phyloP scores from a whole-genome alignment of 2,888 invertebrate genomes.

The Allolobophora icterica region DNA sequence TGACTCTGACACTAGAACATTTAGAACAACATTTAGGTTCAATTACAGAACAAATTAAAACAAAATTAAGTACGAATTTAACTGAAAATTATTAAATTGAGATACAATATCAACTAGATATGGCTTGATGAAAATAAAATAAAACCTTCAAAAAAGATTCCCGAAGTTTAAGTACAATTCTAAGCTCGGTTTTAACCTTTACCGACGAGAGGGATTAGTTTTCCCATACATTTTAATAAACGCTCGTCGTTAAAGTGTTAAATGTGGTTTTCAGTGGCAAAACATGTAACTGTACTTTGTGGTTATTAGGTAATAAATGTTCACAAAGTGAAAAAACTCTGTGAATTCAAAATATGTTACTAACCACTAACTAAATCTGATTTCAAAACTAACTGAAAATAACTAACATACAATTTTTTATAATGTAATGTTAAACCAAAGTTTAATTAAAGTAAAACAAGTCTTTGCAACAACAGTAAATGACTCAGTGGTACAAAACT shows the following conservation, averaged over 20 bases:
- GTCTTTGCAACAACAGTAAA: neutral
- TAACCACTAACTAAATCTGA: neutral
- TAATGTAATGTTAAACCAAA: neutral
- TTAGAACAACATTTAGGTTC: neutral
- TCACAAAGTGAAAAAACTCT: neutral
- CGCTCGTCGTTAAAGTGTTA: too few relatives aligned
- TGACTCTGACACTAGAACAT: constrained; percentile 49
- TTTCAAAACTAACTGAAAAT: neutral
- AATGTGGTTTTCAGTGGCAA: neutral
- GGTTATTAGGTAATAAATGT: neutral
- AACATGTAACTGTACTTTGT: neutral
- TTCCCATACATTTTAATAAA: too few relatives aligned
- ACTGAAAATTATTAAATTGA: neutral
- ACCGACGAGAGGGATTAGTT: too few relatives aligned
- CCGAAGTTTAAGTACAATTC: neutral
- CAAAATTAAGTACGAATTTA: neutral
- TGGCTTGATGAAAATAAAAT: neutral
- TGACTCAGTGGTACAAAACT: neutral
- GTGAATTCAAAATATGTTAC: neutral
- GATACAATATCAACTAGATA: neutral
- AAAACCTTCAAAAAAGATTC: neutral
- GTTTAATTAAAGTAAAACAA: neutral
- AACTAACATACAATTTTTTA: neutral
- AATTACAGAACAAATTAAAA: neutral
- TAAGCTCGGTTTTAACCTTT: too few relatives aligned